These are phyloP conservation scores for Heliconius sara DNA, from an alignment of 2,888 invertebrate species.

Conservation along the genomic window DNA sequence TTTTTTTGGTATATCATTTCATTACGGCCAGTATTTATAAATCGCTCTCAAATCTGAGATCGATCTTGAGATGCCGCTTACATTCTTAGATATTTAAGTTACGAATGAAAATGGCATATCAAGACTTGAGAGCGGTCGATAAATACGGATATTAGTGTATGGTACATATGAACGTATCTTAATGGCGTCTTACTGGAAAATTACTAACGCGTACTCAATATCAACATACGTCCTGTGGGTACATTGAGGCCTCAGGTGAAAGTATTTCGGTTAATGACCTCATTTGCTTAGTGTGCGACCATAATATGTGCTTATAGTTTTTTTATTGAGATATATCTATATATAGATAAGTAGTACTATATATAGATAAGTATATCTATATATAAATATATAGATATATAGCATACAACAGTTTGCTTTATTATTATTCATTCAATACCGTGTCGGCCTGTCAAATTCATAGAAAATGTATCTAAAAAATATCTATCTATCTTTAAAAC, in stretches of 20 bases:
- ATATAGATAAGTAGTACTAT: not conserved
- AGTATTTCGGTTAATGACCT: conserved; percentile 22
- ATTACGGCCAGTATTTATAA: no score
- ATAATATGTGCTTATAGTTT: not conserved
- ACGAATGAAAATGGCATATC: no score
- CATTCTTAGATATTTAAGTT: no score
- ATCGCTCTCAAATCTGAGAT: no score
- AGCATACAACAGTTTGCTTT: not conserved
- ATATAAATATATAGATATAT: not conserved
- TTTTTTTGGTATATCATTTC: no score
- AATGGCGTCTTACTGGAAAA: conserved; percentile 9
- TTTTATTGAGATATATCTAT: not conserved
- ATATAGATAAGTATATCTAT: not conserved
- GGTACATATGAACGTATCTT: not conserved
- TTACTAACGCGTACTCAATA: conserved; percentile 34
- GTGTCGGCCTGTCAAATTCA: not conserved
- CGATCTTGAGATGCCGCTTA: no score
- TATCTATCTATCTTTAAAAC: no score
- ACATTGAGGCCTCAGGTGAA: conserved; percentile 17
- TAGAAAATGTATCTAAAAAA: not conserved
- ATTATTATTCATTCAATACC: not conserved
- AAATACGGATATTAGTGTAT: not conserved
- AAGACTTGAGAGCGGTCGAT: no score
- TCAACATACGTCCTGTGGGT: not conserved
- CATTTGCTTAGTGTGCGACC: not conserved